Evolutionary conservation across 2,888 invertebrate genomes (phyloP), one percentile per base, ranked within the genome.

Genomic region (Lasius fuliginosus): DNA sequence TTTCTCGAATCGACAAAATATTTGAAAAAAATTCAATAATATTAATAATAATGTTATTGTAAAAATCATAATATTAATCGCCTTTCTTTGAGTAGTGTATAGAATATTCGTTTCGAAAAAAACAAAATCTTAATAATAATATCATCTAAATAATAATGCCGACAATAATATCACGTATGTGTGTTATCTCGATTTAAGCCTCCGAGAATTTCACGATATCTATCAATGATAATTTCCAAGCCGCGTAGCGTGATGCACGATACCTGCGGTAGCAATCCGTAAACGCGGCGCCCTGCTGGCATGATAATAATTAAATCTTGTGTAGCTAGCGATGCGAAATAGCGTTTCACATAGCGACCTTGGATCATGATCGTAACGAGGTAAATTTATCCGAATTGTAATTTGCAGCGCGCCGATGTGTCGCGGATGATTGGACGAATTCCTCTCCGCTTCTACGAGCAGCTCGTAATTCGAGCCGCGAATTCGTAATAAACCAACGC

Each of bases 251-350:
- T 33, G 62, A 62, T 33, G 62, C 62, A 62, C 18, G 62, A 33
- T 62, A 18, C 18, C 30, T 12, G 60, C 30, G 60, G 60, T 2
- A 30, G 60, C 60, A 60, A 60, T 60, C 60, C 30, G 60, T 30
- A 60, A 60, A 60, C 60, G 60, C 60, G 60, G 30, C 60, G 30
- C 60, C 27, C 60, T 30, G 60, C 60, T 60, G 60, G 18, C 60
- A 60, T 30, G 60, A 30, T 33, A 62, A 62, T 33, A 62, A 62
- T 30, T 33, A 33, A 62, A 62, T 62, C 62, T 33, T 33, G 33
- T 60, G 12, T 30, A 30, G 1, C 12, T 18, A 18, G 62, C 62
- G 30, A 62, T 33, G 62, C 62, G 33, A 30, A 62, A 62, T 62
- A 62, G 60, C 60, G 30, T 60, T 60, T 60, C 60, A 15, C 30